Percentiles rank a stretch among this genome's conserved stretches.
These are phyloP conservation scores for Hybognathus amarus DNA, from an alignment of 2,797 vertebrate species.

Conservation along the genomic window DNA sequence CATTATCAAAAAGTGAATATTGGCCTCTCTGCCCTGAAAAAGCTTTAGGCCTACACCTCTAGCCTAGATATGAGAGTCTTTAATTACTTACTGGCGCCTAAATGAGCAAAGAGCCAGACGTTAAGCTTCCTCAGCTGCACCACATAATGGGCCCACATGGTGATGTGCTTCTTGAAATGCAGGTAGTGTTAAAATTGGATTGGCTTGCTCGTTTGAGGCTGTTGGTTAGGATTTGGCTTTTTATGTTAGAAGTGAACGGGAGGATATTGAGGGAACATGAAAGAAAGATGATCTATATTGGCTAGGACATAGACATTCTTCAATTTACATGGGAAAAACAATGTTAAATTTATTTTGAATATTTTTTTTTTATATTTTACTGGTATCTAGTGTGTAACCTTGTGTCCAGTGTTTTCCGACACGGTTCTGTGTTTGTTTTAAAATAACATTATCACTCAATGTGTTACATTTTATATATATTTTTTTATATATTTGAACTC, in stretches of 20 bases:
- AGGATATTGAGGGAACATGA: neutral
- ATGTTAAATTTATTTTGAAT: neutral
- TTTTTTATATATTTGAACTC: neutral
- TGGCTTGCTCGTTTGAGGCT: constrained; percentile 60
- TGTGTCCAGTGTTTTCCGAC: constrained; percentile 41
- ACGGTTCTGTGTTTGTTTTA: neutral
- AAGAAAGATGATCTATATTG: neutral
- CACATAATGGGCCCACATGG: constrained; percentile 32
- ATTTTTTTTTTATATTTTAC: constrained; percentile 6
- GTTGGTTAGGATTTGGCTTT: constrained; percentile 74
- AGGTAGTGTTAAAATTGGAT: constrained; percentile 73
- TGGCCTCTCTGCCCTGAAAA: neutral
- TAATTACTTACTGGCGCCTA: constrained; percentile 31
- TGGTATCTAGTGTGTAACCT: constrained; percentile 9
- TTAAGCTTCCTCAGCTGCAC: constrained; percentile 2
- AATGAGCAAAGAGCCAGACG: constrained; percentile 37
- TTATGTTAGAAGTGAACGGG: constrained; percentile 55
- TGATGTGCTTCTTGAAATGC: constrained; percentile 56
- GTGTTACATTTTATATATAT: neutral
- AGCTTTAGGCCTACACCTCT: neutral
- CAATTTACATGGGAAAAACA: neutral
- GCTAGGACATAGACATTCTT: neutral
- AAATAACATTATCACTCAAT: neutral
- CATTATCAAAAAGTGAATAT: neutral
- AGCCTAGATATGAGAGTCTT: constrained; percentile 7